Evolutionary conservation across 2,888 invertebrate species (phyloP), one percentile per base, ranked within the genome.

Genomic region (Brachyptera risi): DNA sequence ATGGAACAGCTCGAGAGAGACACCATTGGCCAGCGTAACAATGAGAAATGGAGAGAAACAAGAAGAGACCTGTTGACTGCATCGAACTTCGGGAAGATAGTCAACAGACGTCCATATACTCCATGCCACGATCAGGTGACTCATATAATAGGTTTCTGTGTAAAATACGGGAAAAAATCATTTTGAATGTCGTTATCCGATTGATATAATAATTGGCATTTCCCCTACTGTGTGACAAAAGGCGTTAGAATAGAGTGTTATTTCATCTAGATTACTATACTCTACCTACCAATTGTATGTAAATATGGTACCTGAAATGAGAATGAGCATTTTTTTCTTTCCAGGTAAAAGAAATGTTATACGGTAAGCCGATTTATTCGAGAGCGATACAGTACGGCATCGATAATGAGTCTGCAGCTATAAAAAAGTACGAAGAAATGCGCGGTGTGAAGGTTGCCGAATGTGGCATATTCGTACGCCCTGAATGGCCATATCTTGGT

Each of bases 311-410:
- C n/a, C n/a, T n/a, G n/a, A n/a, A n/a, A n/a, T n/a, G n/a, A n/a
- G n/a, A n/a, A n/a, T n/a, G n/a, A n/a, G n/a, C n/a, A n/a, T n/a
- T n/a, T n/a, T n/a, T n/a, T n/a, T n/a, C n/a, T n/a, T n/a, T n/a
- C n/a, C n/a, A n/a, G n/a, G n/a, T n/a, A n/a, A n/a, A n/a, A n/a
- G n/a, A n/a, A n/a, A n/a, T n/a, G n/a, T n/a, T n/a, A n/a, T n/a
- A n/a, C n/a, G n/a, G n/a, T n/a, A n/a, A n/a, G n/a, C n/a, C n/a
- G n/a, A n/a, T n/a, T n/a, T n/a, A n/a, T 31, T 31, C 31, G 11
- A 31, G 31, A 15, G 40, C 40, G 9, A 40, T 40, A n/a, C 40
- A 44, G 49, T 59, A 26, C n/a, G 40, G 56, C 11, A 38, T 63
- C 5, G 56, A 38, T 15, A 54, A 60, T 21, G 44, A 56, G 40